Conservation (phyloP, 1,140 invertebrate species). For the Drosophila sucinea region DNA sequence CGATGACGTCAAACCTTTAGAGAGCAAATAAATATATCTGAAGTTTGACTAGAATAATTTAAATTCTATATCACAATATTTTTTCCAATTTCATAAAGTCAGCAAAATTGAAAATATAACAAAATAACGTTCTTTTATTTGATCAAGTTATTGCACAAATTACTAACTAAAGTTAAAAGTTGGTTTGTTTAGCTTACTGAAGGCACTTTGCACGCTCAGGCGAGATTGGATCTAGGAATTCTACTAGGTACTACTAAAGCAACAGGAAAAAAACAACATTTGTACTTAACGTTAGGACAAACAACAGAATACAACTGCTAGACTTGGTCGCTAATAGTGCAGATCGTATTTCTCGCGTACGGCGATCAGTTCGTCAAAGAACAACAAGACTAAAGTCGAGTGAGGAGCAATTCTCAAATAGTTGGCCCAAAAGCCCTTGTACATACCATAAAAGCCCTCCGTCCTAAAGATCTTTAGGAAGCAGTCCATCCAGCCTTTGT, state of each 20-base stretch:
- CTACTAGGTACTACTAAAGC: conserved; percentile 3
- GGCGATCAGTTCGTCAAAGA: conserved; percentile 90
- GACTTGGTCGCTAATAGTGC: conserved; percentile 2
- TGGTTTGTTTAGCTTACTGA: conserved; percentile 8
- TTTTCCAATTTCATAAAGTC: background rate
- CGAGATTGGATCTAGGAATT: background rate
- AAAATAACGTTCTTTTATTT: conserved; percentile 9
- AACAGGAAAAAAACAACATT: conserved; percentile 10
- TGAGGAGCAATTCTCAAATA: conserved; percentile 94
- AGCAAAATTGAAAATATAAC: background rate
- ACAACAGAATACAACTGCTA: background rate
- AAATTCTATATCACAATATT: too few species aligned
- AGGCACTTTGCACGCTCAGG: conserved; percentile 11
- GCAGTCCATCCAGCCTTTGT: conserved; percentile 90
- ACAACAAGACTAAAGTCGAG: conserved; percentile 91
- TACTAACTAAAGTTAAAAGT: conserved; percentile 8
- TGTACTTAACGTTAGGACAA: conserved; percentile 11
- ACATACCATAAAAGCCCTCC: conserved; percentile 91
- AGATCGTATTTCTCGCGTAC: conserved; percentile 59
- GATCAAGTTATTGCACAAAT: conserved; percentile 4
- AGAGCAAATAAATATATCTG: too few species aligned
- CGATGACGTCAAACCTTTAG: background rate
- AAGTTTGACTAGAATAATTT: too few species aligned
- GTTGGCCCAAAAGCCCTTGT: conserved; percentile 94
- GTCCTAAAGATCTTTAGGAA: conserved; percentile 88